Evolutionary conservation across 2,797 vertebrate genomes (phyloP).

Genomic region (Bryconaethiops microstoma): DNA sequence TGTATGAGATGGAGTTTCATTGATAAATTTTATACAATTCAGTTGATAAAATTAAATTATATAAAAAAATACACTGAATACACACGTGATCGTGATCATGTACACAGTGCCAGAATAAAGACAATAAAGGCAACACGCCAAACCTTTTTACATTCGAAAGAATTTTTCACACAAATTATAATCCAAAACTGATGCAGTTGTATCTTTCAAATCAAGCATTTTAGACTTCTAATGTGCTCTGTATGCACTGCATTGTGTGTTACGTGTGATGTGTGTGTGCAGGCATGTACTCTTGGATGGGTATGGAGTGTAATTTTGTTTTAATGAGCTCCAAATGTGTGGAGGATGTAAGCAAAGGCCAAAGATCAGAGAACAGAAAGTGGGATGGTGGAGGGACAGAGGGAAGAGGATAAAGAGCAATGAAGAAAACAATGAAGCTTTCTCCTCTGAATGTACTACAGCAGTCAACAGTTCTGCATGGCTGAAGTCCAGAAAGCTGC

Average conservation of each 20-base stretch:
- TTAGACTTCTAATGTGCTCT: neutral
- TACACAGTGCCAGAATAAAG: too few species aligned
- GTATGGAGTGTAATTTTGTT: conserved; percentile 16
- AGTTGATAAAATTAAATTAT: too few species aligned
- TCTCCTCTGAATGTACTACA: neutral
- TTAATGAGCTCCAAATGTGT: conserved; percentile 26
- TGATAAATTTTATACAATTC: too few species aligned
- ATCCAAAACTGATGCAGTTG: too few species aligned
- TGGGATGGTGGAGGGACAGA: neutral
- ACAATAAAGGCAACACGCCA: too few species aligned
- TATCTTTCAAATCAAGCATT: too few species aligned
- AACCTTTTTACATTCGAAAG: too few species aligned
- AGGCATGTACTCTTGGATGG: conserved; percentile 15
- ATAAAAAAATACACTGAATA: too few species aligned
- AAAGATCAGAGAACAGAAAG: conserved; percentile 6
- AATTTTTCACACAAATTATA: too few species aligned
- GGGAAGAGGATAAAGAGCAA: neutral
- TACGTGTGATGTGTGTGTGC: conserved; percentile 41
- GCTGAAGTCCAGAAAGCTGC: neutral
- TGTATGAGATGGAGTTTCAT: too few species aligned
- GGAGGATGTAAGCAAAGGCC: neutral
- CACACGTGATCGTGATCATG: too few species aligned
- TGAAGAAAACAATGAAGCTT: conserved; percentile 9
- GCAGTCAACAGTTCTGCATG: neutral
- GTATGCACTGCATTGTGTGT: neutral